These are phyloP conservation scores for Chinchilla lanigera DNA, from an alignment of 2,113 vertebrate species.

Conservation along the genomic window DNA sequence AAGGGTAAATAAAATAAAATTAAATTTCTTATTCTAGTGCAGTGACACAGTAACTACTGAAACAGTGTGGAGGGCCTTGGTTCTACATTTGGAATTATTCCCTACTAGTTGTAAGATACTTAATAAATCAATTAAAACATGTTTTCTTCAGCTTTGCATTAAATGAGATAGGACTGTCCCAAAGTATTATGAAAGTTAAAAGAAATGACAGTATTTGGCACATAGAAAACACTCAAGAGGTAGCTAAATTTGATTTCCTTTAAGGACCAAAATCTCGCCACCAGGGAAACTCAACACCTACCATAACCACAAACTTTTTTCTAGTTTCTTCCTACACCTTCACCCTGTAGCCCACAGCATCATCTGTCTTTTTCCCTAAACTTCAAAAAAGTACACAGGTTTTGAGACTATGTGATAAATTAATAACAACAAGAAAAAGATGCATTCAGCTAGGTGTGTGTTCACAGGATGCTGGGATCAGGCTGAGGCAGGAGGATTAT, in stretches of 20 bases:
- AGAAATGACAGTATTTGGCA: neutral
- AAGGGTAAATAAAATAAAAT: constrained; percentile 39
- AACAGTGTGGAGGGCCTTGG: neutral
- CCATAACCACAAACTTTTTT: neutral
- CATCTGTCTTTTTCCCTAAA: neutral
- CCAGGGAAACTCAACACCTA: neutral
- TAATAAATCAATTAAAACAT: constrained; percentile 1
- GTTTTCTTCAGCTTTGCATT: neutral
- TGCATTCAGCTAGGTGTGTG: neutral
- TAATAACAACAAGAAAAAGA: neutral
- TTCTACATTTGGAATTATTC: neutral
- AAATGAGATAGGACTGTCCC: neutral
- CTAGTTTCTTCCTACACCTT: neutral
- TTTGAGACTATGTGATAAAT: constrained; percentile 25
- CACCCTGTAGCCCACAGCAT: neutral
- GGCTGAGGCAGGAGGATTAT: neutral
- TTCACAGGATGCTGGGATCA: neutral
- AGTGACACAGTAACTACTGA: neutral
- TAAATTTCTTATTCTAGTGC: neutral
- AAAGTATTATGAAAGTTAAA: constrained; percentile 26
- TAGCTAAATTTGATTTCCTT: constrained; percentile 10
- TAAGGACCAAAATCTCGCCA: neutral
- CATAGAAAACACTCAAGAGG: neutral
- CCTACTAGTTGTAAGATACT: neutral
- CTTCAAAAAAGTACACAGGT: neutral